phyloP scores from a whole-genome alignment of 64 coral and sea anemone genomes.

The Montipora sp. region DNA sequence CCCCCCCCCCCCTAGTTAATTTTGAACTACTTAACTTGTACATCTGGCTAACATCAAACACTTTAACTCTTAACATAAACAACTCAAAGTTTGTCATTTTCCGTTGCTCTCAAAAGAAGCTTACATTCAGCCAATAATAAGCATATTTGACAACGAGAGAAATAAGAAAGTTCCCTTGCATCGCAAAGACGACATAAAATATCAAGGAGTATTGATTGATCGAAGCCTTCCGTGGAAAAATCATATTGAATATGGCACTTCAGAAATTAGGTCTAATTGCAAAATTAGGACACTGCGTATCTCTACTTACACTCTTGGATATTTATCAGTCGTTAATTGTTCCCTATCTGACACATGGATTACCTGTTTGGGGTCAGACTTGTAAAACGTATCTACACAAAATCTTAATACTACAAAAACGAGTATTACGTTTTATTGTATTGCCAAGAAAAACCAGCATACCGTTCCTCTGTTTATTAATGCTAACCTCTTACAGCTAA shows the following conservation, averaged over 20 bases:
- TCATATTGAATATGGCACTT: background rate
- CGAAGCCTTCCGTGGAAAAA: background rate
- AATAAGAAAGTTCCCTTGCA: background rate
- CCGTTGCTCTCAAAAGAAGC: no score
- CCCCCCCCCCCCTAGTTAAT: no score
- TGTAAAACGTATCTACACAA: slow-evolving; percentile 21
- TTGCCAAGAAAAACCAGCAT: slow-evolving; percentile 13
- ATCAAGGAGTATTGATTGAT: background rate
- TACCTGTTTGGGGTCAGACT: slow-evolving; percentile 30
- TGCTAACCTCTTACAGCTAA: background rate
- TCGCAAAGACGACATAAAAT: slow-evolving; percentile 15
- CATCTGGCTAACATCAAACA: no score
- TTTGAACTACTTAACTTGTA: no score
- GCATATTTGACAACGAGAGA: background rate
- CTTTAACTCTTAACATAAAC: no score
- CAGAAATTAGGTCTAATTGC: slow-evolving; percentile 33
- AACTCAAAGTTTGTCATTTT: no score
- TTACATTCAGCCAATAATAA: background rate
- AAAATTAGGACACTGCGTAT: slow-evolving; percentile 3
- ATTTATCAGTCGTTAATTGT: slow-evolving; percentile 1
- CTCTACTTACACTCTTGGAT: background rate
- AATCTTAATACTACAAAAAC: slow-evolving; percentile 45
- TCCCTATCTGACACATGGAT: slow-evolving; percentile 28
- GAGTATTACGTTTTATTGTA: slow-evolving; percentile 28
- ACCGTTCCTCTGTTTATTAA: slow-evolving; percentile 34